These are phyloP conservation scores for Raja brachyura DNA, from an alignment of 2,113 vertebrate species.

Conservation along the genomic window DNA sequence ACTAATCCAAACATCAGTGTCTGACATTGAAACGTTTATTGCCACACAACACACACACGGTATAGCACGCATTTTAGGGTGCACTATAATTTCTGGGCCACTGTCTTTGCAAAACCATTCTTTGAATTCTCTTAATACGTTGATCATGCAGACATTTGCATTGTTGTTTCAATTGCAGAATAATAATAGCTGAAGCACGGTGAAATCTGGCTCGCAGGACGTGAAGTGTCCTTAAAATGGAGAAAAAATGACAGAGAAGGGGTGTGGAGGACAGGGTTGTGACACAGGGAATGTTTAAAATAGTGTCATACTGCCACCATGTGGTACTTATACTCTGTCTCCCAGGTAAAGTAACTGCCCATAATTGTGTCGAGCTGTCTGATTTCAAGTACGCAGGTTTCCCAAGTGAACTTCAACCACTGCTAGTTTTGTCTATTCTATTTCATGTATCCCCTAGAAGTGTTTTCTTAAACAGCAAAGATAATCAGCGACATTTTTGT, in stretches of 20 bases:
- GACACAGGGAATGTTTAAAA: not conserved
- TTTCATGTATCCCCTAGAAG: not conserved
- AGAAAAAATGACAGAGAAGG: not conserved
- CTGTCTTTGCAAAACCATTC: not conserved
- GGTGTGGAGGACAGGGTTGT: too few species aligned
- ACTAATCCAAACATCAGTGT: too few species aligned
- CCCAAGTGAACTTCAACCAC: not conserved
- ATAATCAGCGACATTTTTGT: not conserved
- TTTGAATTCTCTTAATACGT: not conserved
- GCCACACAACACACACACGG: too few species aligned
- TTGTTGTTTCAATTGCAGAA: not conserved
- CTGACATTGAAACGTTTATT: too few species aligned
- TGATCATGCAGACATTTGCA: not conserved
- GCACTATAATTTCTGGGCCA: not conserved
- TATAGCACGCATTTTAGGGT: not conserved
- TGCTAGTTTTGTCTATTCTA: not conserved
- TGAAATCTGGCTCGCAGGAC: not conserved
- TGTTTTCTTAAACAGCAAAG: not conserved
- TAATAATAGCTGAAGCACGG: not conserved
- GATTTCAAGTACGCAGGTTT: not conserved
- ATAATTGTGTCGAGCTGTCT: not conserved
- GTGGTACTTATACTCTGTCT: not conserved
- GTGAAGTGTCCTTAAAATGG: not conserved
- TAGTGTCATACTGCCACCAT: constrained; percentile 11
- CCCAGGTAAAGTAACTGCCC: not conserved